Conservation (phyloP, 2,797 vertebrate species). For the Hipposideros larvatus region DNA sequence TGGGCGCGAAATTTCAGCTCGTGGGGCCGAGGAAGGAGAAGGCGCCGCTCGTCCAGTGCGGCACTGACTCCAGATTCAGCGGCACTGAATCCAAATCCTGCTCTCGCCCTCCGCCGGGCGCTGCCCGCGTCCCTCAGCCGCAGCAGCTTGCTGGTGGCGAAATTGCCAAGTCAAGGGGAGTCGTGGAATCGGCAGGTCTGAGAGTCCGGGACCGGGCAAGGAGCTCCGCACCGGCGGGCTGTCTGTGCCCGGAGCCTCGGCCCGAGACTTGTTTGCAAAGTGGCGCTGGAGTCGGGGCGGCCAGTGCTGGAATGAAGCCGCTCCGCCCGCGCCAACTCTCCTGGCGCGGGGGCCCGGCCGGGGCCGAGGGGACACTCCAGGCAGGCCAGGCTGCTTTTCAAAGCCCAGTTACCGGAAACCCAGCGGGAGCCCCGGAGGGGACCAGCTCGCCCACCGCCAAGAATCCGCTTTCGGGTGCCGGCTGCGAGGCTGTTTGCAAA, state of each 20-base stretch:
- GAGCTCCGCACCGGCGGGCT: background rate
- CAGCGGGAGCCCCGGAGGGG: background rate
- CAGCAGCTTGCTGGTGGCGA: conserved; percentile 9
- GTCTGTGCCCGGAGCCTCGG: background rate
- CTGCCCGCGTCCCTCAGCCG: background rate
- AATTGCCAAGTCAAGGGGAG: background rate
- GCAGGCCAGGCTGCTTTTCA: conserved; percentile 29
- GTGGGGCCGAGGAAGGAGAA: background rate
- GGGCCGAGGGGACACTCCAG: conserved; percentile 48
- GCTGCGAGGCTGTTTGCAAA: conserved; percentile 48
- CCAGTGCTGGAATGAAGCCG: conserved; percentile 79
- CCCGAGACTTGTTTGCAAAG: conserved; percentile 83
- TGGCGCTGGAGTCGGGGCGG: conserved; percentile 70
- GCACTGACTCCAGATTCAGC: background rate
- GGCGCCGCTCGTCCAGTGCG: background rate
- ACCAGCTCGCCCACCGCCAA: background rate
- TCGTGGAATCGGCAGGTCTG: background rate
- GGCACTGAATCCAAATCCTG: background rate
- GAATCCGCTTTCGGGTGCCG: conserved; percentile 23
- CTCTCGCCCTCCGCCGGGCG: background rate
- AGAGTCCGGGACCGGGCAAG: background rate
- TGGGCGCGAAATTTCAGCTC: conserved; percentile 59
- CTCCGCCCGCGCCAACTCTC: conserved; percentile 62
- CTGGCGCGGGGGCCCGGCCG: conserved; percentile 25
- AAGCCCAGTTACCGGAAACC: conserved; percentile 77